phyloP scores from a whole-genome alignment of 2,797 vertebrate species.

The Rhinella marina region DNA sequence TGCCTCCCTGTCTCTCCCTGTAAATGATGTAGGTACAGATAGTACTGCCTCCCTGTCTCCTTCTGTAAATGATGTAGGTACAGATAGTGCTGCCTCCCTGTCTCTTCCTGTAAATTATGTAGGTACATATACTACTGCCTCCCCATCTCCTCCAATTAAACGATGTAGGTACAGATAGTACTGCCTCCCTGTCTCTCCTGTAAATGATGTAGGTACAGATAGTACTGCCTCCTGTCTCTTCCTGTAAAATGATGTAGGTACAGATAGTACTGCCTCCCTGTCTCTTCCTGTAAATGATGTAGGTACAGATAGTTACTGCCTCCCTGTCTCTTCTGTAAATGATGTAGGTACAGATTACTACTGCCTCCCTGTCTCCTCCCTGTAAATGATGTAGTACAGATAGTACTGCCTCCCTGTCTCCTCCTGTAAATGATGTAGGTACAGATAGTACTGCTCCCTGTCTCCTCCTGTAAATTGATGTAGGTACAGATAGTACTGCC shows the following conservation, averaged over 20 bases:
- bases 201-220: background rate
- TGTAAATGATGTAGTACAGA: background rate
- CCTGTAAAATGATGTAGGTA: background rate
- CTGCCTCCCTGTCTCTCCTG: background rate
- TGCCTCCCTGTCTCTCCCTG: background rate
- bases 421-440: too few species aligned
- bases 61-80: background rate
- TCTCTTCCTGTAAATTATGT: background rate
- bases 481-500: too few species aligned
- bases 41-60: background rate
- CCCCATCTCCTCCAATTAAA: background rate
- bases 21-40: background rate
- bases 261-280: background rate
- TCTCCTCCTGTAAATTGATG: too few species aligned
- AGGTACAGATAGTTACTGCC: too few species aligned
- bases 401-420: background rate
- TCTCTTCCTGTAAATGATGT: background rate
- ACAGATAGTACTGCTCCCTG: background rate
- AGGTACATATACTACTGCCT: background rate
- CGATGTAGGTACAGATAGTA: background rate
- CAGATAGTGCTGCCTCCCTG: background rate
- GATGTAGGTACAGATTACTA: background rate
- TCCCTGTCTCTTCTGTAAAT: background rate
- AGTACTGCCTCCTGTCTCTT: background rate
- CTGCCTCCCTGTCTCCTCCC: background rate